These are phyloP conservation scores for Hemistola chrysoprasaria DNA, from an alignment of 2,888 invertebrate species.

Conservation along the genomic window DNA sequence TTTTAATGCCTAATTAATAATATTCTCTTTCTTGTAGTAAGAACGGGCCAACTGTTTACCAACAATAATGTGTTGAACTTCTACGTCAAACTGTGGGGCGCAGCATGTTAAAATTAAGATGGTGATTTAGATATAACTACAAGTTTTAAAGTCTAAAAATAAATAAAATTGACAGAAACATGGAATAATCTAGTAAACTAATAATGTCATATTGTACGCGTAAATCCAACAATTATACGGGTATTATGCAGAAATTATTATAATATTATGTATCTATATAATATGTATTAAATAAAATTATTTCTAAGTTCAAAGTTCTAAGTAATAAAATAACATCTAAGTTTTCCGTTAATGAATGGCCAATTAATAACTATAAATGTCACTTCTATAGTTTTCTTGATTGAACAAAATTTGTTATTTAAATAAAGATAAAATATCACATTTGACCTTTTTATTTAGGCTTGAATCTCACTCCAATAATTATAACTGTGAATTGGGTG, in stretches of 20 bases:
- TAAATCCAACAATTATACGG: slow-evolving; percentile 4
- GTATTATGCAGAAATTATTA: slow-evolving; percentile 6
- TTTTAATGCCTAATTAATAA: no score
- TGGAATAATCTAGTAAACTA: slow-evolving; percentile 8
- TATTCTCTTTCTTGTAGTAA: no score
- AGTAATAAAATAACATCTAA: no score
- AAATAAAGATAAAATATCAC: slow-evolving; percentile 23
- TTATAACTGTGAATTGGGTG: no score
- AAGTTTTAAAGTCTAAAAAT: slow-evolving; percentile 29
- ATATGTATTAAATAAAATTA: slow-evolving; percentile 1
- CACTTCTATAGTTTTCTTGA: slow-evolving; percentile 5
- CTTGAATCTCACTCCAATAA: no score
- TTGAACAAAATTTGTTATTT: slow-evolving; percentile 6
- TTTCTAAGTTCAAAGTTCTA: slow-evolving; percentile 19
- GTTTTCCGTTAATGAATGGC: slow-evolving; percentile 5
- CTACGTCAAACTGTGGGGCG: no score
- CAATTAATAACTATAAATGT: slow-evolving; percentile 13
- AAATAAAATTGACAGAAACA: slow-evolving; percentile 29
- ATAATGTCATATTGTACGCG: not conserved
- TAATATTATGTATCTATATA: slow-evolving; percentile 13
- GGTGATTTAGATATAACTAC: slow-evolving; percentile 23
- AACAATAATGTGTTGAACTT: no score
- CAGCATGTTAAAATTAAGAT: not conserved
- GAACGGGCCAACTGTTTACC: no score
- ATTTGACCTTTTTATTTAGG: no score